Conservation (phyloP, 2,113 vertebrate genomes). For the Pseudonaja textilis region DNA sequence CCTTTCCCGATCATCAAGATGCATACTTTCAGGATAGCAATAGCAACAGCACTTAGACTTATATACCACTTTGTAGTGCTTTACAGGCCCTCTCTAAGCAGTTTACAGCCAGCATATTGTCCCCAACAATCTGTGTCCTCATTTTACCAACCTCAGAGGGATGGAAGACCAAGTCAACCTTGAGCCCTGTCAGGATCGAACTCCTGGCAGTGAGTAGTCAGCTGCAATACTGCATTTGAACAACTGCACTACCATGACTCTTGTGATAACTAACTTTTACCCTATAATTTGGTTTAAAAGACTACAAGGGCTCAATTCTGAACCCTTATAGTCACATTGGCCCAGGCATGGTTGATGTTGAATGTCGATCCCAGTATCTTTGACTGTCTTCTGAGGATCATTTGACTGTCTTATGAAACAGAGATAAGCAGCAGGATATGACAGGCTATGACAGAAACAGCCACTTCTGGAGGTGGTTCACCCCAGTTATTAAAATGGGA, state of each 20-base stretch:
- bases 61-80: not conserved
- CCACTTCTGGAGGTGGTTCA: constrained; percentile 63
- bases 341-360: constrained; percentile 67
- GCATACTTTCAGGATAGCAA: not conserved
- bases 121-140: not conserved
- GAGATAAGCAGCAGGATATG: constrained; percentile 58
- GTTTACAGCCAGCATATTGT: not conserved
- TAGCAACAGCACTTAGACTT: not conserved
- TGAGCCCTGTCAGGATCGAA: not conserved
- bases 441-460: constrained; percentile 2
- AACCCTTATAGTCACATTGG: constrained; percentile 59
- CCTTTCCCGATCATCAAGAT: not conserved
- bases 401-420: constrained; percentile 72
- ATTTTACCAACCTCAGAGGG: not conserved
- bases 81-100: not conserved
- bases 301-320: constrained; percentile 71
- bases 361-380: constrained; percentile 75
- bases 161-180: not conserved
- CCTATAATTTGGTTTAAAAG: constrained; percentile 64
- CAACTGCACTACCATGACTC: not conserved
- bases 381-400: constrained; percentile 62
- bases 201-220: not conserved
- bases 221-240: not conserved
- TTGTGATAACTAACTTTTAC: constrained; percentile 44
- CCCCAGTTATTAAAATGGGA: constrained; percentile 67